Conservation (phyloP, 2,797 vertebrate species). For the Tachyglossus aculeatus region DNA sequence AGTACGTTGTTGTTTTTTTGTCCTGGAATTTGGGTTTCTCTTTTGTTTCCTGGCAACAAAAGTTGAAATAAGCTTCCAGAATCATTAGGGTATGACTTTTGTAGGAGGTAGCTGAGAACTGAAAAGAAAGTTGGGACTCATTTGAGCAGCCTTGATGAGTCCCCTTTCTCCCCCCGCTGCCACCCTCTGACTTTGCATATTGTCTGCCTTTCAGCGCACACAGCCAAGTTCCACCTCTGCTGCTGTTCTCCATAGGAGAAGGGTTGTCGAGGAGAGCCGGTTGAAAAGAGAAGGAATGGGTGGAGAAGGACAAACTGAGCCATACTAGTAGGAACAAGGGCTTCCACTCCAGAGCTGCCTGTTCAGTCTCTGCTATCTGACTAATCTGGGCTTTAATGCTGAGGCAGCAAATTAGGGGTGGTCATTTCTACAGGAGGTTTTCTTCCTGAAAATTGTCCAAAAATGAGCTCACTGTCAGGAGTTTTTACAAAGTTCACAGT, state of each 20-base stretch:
- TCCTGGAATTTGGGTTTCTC: conserved; percentile 12
- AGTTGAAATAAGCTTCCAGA: conserved; percentile 8
- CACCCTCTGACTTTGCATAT: too few relatives aligned
- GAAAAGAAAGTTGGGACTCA: conserved; percentile 5
- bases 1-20: neutral
- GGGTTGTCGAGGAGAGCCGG: too few relatives aligned
- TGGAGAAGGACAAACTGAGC: too few relatives aligned
- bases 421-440: neutral
- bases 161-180: too few relatives aligned
- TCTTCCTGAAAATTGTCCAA: neutral
- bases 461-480: neutral
- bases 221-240: too few relatives aligned
- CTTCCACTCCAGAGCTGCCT: too few relatives aligned
- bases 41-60: conserved; percentile 8
- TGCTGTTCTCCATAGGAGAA: too few relatives aligned
- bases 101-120: neutral
- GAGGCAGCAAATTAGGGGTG: neutral
- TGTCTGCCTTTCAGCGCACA: too few relatives aligned
- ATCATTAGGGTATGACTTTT: conserved; percentile 23
- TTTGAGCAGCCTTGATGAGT: neutral
- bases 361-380: neutral
- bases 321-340: too few relatives aligned
- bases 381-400: neutral
- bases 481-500: neutral
- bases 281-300: too few relatives aligned